Evolutionary conservation across 2,888 invertebrate species (phyloP).

Genomic region (Opisthograptis luteolata): DNA sequence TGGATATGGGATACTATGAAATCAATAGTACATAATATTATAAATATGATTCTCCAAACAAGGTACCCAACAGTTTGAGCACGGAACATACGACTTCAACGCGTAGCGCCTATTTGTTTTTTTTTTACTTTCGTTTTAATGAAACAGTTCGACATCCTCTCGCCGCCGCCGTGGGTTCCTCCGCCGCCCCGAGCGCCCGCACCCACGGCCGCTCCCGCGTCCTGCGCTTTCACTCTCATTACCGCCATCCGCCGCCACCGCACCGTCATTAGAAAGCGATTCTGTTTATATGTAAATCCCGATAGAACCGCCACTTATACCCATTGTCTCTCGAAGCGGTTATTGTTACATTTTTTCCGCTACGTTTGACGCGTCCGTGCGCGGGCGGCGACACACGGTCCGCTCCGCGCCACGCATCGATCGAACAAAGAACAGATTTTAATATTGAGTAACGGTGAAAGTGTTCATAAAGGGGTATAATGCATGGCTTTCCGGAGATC

Average conservation of each 20-base stretch:
- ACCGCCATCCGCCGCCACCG: constrained; percentile 46
- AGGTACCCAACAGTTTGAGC: too few relatives aligned
- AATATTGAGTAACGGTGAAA: constrained; percentile 33
- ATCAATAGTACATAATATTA: too few relatives aligned
- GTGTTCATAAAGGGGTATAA: constrained; percentile 22
- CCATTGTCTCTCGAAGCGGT: constrained; percentile 46
- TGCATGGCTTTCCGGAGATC: constrained; percentile 7
- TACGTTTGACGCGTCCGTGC: constrained; percentile 24
- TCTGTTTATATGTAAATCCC: constrained; percentile 69
- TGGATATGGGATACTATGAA: too few relatives aligned
- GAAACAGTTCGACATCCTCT: background rate
- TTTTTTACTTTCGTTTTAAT: too few relatives aligned
- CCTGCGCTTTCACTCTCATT: constrained; percentile 69
- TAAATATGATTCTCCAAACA: too few relatives aligned
- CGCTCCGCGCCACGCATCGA: constrained; percentile 15
- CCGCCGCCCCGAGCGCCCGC: constrained; percentile 27
- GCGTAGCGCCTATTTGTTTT: too few relatives aligned
- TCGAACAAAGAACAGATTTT: constrained; percentile 27
- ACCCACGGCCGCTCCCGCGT: constrained; percentile 43
- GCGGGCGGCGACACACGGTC: background rate
- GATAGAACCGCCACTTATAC: constrained; percentile 47
- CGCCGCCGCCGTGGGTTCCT: constrained; percentile 20
- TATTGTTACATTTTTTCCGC: constrained; percentile 55
- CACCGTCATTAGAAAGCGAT: constrained; percentile 71
- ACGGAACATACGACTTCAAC: too few relatives aligned